Conservation (phyloP, 1,140 invertebrate genomes). For the Calycopis cecrops region DNA sequence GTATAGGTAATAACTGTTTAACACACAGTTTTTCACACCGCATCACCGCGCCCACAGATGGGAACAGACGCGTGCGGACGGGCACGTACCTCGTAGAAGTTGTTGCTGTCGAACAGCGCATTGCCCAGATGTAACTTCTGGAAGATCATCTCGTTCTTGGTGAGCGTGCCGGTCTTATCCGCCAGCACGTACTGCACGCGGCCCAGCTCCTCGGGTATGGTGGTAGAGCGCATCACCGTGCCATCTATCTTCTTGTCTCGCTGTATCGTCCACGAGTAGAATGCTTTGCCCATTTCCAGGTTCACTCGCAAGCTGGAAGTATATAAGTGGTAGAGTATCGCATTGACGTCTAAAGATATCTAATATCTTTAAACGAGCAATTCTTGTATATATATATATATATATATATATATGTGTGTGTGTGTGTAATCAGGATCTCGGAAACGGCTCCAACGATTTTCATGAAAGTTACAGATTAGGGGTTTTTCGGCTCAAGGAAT, state of each 20-base stretch:
- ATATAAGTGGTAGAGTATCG: background rate
- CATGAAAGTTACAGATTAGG: too few relatives aligned
- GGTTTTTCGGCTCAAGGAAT: too few relatives aligned
- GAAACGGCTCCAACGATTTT: too few relatives aligned
- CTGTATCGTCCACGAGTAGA: conserved; percentile 98
- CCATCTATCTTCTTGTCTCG: conserved; percentile 93
- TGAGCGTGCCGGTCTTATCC: conserved; percentile 99
- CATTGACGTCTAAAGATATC: background rate
- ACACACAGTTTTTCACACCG: too few relatives aligned
- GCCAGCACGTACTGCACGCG: conserved; percentile 96
- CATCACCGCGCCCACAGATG: too few relatives aligned
- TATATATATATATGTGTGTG: too few relatives aligned
- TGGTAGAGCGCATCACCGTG: conserved; percentile 98
- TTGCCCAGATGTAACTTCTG: conserved; percentile 95
- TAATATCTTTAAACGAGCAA: too few relatives aligned
- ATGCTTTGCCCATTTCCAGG: conserved; percentile 98
- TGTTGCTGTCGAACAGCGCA: conserved; percentile 89
- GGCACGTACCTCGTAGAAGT: conserved; percentile 86
- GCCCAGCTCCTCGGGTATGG: conserved; percentile 98
- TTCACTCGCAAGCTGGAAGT: conserved; percentile 93
- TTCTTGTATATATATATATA: too few relatives aligned
- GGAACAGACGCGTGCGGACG: too few relatives aligned
- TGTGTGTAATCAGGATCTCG: too few relatives aligned
- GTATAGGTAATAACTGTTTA: too few relatives aligned
- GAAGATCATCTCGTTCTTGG: conserved; percentile 99